These are phyloP conservation scores for Andrena flavipes DNA, from an alignment of 2,888 invertebrate species.

Conservation along the genomic window DNA sequence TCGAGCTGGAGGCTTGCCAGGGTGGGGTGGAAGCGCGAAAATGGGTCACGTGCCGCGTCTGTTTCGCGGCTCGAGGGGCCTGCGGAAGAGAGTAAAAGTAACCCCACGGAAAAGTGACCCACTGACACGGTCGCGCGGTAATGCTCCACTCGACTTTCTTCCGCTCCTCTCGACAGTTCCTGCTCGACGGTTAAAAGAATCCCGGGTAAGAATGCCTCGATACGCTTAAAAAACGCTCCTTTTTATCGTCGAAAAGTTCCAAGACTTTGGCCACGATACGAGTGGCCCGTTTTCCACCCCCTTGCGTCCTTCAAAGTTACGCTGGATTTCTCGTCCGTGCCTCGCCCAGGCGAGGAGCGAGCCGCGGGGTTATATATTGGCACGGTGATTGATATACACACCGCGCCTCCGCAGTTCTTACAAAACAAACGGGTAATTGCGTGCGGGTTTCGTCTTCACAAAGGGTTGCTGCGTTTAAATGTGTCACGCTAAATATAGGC, in stretches of 20 bases:
- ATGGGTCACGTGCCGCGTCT: slow-evolving; percentile 47
- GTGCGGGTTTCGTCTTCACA: neutral
- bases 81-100: slow-evolving; percentile 27
- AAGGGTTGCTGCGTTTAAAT: slow-evolving; percentile 16
- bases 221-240: slow-evolving; percentile 20
- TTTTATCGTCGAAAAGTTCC: neutral
- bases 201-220: slow-evolving; percentile 50
- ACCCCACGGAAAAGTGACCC: slow-evolving; percentile 54
- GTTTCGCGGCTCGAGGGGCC: neutral
- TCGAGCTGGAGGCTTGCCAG: slow-evolving; percentile 68
- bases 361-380: too few species aligned
- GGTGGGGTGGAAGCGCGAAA: slow-evolving; percentile 38
- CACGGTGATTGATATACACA: neutral
- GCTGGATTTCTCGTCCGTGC: neutral
- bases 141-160: neutral
- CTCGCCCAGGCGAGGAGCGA: too few species aligned
- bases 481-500: slow-evolving; percentile 25
- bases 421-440: neutral
- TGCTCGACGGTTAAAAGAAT: slow-evolving; percentile 49
- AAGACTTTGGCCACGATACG: neutral
- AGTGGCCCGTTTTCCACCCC: neutral
- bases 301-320: neutral
- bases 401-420: neutral
- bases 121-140: slow-evolving; percentile 50
- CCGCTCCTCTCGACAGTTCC: neutral